phyloP scores from a whole-genome alignment of 1,140 invertebrate species.

The Drosophila willistoni region DNA sequence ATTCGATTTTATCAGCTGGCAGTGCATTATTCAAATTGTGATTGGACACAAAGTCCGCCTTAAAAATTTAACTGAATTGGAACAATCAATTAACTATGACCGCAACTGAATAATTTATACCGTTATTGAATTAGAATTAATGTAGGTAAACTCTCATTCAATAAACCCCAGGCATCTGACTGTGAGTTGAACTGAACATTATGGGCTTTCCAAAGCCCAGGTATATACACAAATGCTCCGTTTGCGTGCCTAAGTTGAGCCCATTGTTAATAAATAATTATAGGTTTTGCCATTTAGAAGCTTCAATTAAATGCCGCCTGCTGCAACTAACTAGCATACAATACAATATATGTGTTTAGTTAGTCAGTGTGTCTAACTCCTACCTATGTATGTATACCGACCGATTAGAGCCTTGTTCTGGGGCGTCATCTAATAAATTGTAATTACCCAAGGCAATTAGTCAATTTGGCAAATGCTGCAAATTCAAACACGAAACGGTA shows the following conservation, averaged over 20 bases:
- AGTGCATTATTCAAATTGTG: slow-evolving; percentile 63
- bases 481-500: slow-evolving; percentile 50
- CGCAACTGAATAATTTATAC: slow-evolving; percentile 62
- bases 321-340: slow-evolving; percentile 21
- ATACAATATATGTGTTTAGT: background rate
- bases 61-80: slow-evolving; percentile 59
- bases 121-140: slow-evolving; percentile 67
- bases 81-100: slow-evolving; percentile 69
- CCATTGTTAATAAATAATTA: slow-evolving; percentile 47
- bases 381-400: slow-evolving; percentile 2
- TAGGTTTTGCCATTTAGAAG: slow-evolving; percentile 61
- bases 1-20: slow-evolving; percentile 24
- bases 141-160: slow-evolving; percentile 5
- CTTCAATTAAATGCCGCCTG: slow-evolving; percentile 41
- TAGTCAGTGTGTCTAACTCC: background rate
- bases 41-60: slow-evolving; percentile 49
- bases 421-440: slow-evolving; percentile 74
- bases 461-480: slow-evolving; percentile 57
- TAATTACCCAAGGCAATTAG: slow-evolving; percentile 75
- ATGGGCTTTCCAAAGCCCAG: slow-evolving; percentile 29
- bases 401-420: slow-evolving; percentile 36
- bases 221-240: slow-evolving; percentile 65
- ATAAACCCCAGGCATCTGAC: background rate
- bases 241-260: slow-evolving; percentile 58
- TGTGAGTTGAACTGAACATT: slow-evolving; percentile 7